phyloP scores from a whole-genome alignment of 2,797 vertebrate species.

The Chiloscyllium punctatum region DNA sequence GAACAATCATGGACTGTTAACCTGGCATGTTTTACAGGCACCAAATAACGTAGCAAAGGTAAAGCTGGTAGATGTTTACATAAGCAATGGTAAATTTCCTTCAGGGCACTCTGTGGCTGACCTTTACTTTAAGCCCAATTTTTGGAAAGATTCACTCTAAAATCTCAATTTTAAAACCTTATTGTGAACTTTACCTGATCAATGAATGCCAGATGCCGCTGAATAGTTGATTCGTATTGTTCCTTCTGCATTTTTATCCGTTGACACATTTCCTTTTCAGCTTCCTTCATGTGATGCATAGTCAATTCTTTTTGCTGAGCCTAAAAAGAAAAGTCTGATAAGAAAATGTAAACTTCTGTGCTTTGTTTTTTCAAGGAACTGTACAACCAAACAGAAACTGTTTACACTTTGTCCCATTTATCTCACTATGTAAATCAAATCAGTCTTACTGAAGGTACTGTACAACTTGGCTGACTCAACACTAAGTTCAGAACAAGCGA shows the following conservation, averaged over 20 bases:
- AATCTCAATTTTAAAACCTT: neutral
- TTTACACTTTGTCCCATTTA: neutral
- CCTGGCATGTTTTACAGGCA: neutral
- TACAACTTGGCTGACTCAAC: neutral
- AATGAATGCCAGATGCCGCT: slow-evolving; percentile 85
- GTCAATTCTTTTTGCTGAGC: slow-evolving; percentile 84
- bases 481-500: neutral
- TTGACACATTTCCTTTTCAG: slow-evolving; percentile 71
- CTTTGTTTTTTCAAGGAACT: neutral
- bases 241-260: slow-evolving; percentile 78
- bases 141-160: neutral
- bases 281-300: slow-evolving; percentile 68
- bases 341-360: neutral
- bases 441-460: neutral
- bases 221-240: slow-evolving; percentile 85
- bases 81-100: neutral
- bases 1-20: neutral
- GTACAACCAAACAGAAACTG: neutral
- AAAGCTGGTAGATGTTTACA: neutral
- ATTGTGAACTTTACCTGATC: slow-evolving; percentile 69
- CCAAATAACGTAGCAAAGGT: neutral
- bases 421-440: neutral
- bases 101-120: too few species aligned
- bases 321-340: slow-evolving; percentile 50
- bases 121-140: neutral